Percentiles rank a stretch among this genome's conserved stretches.
phyloP scores from a whole-genome alignment of 2,113 vertebrate genomes.

The Odontesthes bonariensis region DNA sequence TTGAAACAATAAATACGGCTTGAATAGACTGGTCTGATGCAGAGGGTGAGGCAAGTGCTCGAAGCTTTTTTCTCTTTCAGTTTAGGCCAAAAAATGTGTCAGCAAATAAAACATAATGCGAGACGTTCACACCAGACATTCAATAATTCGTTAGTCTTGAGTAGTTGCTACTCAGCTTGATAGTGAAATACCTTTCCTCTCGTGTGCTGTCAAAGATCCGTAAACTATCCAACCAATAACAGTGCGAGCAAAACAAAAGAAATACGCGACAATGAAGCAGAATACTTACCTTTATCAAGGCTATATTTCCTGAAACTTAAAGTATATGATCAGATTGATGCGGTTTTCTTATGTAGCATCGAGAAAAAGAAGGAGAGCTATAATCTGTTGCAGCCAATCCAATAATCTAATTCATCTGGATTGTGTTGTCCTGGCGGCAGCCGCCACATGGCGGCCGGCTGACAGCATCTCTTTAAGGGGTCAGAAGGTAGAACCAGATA shows the following conservation, averaged over 20 bases:
- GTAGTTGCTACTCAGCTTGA: neutral
- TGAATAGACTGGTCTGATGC: slow-evolving; percentile 22
- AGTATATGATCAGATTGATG: slow-evolving; percentile 40
- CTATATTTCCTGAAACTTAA: slow-evolving; percentile 23
- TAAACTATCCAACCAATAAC: neutral
- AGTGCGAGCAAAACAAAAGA: neutral
- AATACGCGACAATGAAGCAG: neutral
- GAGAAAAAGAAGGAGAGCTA: slow-evolving; percentile 56
- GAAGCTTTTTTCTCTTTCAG: slow-evolving; percentile 5
- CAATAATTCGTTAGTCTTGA: neutral
- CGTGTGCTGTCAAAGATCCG: neutral
- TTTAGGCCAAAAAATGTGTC: neutral
- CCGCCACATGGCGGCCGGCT: slow-evolving; percentile 44
- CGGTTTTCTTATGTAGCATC: slow-evolving; percentile 54
- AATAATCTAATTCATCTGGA: slow-evolving; percentile 81
- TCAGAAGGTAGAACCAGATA: neutral
- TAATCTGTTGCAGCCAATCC: slow-evolving; percentile 84
- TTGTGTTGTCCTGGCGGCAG: slow-evolving; percentile 50
- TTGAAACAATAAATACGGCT: slow-evolving; percentile 13
- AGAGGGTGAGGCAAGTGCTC: slow-evolving; percentile 17
- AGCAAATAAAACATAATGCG: neutral
- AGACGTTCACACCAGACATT: too few relatives aligned
- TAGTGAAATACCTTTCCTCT: neutral
- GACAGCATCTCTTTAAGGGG: neutral
- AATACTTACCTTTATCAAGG: slow-evolving; percentile 68